These are phyloP conservation scores for Pantala flavescens DNA, from an alignment of 1,140 invertebrate genomes.

Conservation along the genomic window DNA sequence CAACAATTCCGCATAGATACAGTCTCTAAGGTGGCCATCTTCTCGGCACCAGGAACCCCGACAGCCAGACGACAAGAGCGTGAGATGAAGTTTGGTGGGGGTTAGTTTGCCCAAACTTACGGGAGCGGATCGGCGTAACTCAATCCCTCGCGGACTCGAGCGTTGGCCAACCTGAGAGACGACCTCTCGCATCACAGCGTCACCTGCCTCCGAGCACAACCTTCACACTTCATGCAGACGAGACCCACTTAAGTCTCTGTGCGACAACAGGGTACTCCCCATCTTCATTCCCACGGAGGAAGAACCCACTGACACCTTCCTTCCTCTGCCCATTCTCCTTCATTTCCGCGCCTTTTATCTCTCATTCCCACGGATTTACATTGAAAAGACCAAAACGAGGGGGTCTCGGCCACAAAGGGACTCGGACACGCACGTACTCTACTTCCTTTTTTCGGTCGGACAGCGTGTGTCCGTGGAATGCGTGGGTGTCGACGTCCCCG, in stretches of 20 bases:
- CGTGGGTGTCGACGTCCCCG: no score
- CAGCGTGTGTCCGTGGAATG: no score
- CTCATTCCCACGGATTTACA: neutral
- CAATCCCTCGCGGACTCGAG: neutral
- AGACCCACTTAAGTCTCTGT: neutral
- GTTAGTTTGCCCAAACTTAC: conserved; percentile 1
- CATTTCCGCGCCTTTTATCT: neutral
- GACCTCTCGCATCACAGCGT: neutral
- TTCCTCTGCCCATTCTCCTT: neutral
- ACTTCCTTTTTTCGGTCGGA: no score
- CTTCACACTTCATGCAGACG: neutral
- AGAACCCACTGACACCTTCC: neutral
- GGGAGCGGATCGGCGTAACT: neutral
- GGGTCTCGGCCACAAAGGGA: no score
- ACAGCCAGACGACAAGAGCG: neutral
- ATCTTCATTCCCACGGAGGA: neutral
- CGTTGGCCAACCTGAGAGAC: neutral
- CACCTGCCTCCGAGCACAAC: neutral
- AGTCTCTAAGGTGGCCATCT: no score
- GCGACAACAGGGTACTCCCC: neutral
- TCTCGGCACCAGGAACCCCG: no score
- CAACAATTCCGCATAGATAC: no score
- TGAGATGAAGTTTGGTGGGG: neutral
- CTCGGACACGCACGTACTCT: no score
- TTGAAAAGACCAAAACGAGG: neutral